A percentile compares a stretch with the other conserved stretches of the same genome.
Evolutionary conservation across 2,797 vertebrate genomes (phyloP).

Genomic region (Microhierax caerulescens): DNA sequence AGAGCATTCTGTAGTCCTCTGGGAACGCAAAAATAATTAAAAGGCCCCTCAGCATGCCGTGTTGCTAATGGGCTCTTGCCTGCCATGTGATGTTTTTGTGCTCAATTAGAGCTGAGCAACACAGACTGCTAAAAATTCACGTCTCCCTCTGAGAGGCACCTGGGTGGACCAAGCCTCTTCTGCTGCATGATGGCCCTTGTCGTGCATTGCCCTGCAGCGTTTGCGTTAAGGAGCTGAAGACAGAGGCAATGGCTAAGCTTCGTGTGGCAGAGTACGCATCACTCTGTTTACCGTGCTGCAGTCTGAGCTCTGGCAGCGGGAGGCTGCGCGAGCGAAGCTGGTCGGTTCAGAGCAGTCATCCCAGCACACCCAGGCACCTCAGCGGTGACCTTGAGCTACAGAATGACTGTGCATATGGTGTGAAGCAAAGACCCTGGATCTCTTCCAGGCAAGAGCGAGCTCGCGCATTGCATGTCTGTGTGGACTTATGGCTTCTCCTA

Average conservation of each 20-base stretch:
- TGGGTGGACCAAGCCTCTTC: neutral
- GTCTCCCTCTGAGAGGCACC: neutral
- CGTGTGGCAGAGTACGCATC: fast-evolving
- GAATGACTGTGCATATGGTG: slow-evolving; percentile 6
- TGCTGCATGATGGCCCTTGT: neutral
- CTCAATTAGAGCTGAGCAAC: slow-evolving; percentile 34
- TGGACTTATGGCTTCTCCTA: slow-evolving; percentile 27
- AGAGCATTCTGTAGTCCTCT: slow-evolving; percentile 46
- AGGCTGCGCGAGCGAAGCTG: neutral
- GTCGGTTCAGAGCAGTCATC: neutral
- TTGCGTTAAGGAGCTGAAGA: neutral
- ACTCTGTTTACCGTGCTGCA: neutral
- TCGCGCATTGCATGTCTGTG: neutral
- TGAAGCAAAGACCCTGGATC: neutral
- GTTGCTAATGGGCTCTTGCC: slow-evolving; percentile 50
- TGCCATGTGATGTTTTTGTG: slow-evolving; percentile 46
- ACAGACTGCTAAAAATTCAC: slow-evolving; percentile 24
- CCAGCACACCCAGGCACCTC: neutral
- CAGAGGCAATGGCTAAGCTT: neutral
- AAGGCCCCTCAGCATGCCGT: slow-evolving; percentile 49
- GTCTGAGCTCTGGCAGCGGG: neutral
- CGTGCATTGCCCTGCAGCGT: neutral
- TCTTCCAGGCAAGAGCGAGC: neutral
- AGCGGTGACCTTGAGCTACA: neutral
- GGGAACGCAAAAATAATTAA: slow-evolving; percentile 64